These are phyloP conservation scores for Lampropteryx suffumata DNA, from an alignment of 2,888 invertebrate species.

Conservation along the genomic window DNA sequence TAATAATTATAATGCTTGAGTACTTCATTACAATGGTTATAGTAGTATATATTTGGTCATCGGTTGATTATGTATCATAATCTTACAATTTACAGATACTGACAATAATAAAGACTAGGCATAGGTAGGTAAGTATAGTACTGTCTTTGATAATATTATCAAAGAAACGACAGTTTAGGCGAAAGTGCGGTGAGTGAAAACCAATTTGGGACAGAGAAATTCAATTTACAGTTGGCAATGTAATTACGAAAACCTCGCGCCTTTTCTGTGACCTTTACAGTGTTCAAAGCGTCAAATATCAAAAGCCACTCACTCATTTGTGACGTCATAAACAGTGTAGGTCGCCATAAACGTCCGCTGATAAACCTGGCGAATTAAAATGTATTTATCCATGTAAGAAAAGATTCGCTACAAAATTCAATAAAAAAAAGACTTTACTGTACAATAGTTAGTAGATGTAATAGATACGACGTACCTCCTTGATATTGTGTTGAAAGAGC, in stretches of 20 bases:
- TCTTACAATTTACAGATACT: too few species aligned
- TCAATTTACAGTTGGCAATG: conserved; percentile 53
- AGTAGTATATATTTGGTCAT: too few species aligned
- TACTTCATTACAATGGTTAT: too few species aligned
- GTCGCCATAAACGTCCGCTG: conserved; percentile 93
- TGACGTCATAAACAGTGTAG: conserved; percentile 95
- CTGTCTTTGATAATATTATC: conserved; percentile 32
- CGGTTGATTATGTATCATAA: too few species aligned
- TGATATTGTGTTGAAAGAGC: conserved; percentile 94
- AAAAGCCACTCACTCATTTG: conserved; percentile 90
- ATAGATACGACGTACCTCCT: conserved; percentile 84
- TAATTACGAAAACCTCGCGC: conserved; percentile 46
- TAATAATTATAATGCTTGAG: too few species aligned
- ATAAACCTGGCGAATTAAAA: conserved; percentile 87
- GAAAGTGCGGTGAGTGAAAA: conserved; percentile 51
- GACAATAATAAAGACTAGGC: too few species aligned
- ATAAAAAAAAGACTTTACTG: too few species aligned
- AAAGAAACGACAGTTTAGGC: conserved; percentile 36
- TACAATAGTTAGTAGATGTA: too few species aligned
- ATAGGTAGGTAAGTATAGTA: too few species aligned
- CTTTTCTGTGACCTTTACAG: conserved; percentile 47
- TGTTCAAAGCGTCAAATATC: conserved; percentile 47
- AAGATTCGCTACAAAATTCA: too few species aligned
- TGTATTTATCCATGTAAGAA: conserved; percentile 40
- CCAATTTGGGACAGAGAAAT: conserved; percentile 51